A percentile compares a stretch with the other conserved stretches of the same genome.
Evolutionary conservation across 2,888 invertebrate genomes (phyloP).

Genomic region (Dichetophora obliterata): DNA sequence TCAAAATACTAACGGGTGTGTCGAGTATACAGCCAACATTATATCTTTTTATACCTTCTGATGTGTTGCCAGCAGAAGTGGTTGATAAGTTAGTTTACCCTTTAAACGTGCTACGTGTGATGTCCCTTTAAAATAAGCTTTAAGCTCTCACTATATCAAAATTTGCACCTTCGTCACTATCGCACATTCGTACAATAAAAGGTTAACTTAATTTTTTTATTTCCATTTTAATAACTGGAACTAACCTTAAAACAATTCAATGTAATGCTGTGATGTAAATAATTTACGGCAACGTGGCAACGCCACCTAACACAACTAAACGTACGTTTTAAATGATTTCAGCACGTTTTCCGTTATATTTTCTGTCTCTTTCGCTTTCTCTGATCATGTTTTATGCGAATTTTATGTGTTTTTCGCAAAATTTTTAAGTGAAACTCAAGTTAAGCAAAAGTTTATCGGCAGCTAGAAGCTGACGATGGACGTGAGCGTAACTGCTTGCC

Average conservation of each 20-base stretch:
- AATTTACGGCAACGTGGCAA: neutral
- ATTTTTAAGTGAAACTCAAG: conserved; percentile 28
- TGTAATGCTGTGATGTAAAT: no score
- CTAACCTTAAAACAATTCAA: no score
- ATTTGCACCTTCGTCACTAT: neutral
- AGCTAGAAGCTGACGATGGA: neutral
- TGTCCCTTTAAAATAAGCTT: no score
- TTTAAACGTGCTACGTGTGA: no score
- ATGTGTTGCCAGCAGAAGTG: no score
- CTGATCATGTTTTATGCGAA: conserved; percentile 1
- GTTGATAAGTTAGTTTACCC: no score
- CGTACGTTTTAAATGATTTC: neutral
- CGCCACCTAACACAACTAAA: neutral
- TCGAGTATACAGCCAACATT: no score
- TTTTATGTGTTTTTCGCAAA: conserved; percentile 5
- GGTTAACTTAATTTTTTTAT: neutral
- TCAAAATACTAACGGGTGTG: no score
- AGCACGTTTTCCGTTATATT: neutral
- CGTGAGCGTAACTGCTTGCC: neutral
- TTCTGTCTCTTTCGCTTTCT: neutral
- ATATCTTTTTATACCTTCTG: no score
- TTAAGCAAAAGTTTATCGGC: conserved; percentile 17
- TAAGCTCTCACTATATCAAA: neutral
- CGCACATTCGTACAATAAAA: neutral
- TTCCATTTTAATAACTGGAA: neutral